Base-by-base conservation (phyloP, 2,888 invertebrate genomes). In the Isotomurus palustris region DNA sequence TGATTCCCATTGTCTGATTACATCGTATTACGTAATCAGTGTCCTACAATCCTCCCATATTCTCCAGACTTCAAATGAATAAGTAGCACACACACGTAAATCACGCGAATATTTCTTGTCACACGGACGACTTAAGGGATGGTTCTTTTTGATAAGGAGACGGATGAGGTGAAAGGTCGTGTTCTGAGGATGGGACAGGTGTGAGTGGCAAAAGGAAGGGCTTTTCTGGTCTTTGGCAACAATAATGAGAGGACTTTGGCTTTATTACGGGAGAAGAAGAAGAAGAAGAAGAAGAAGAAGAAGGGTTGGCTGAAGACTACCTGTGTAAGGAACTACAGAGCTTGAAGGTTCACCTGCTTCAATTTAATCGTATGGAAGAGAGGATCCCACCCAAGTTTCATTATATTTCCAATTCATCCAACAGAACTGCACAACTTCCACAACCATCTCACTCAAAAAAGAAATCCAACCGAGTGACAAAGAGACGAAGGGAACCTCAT, bases 341-440 rank as follows among this genome's bases (percentile, higher is more conserved):
- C 50, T 38, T 50, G 49, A 50, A 50, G 35, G 22, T 36, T n/a
- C 50, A 50, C 50, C 50, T 50, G 50, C 35, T 29, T 50, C 50
- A 38, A 50, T 19, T 50, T 21, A 12, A 19, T n/a, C 50, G 22
- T 45, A 45, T 45, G 27, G 35, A 32, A 35, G 50, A 50, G 35
- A 25, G 24, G 43, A 12, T 38, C 50, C 50, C 50, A 50, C 50
- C 50, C 50, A 50, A 50, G 38, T 50, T 50, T 50, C 49, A 49
- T 47, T 47, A 50, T 38, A 6, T n/a, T n/a, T n/a, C n/a, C 36
- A 17, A 22, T 50, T 22, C 36, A 43, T 19, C 40, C 27, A 21
- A 19, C 40, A 27, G 24, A 4, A 22, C 14, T 32, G 32, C 14
- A 32, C 14, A 22, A 12, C 43, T 43, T 43, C n/a, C n/a, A n/a